A percentile compares a stretch with the other conserved stretches of the same genome.
These are phyloP conservation scores for Sipha flava DNA, from an alignment of 1,140 invertebrate species.

Conservation along the genomic window DNA sequence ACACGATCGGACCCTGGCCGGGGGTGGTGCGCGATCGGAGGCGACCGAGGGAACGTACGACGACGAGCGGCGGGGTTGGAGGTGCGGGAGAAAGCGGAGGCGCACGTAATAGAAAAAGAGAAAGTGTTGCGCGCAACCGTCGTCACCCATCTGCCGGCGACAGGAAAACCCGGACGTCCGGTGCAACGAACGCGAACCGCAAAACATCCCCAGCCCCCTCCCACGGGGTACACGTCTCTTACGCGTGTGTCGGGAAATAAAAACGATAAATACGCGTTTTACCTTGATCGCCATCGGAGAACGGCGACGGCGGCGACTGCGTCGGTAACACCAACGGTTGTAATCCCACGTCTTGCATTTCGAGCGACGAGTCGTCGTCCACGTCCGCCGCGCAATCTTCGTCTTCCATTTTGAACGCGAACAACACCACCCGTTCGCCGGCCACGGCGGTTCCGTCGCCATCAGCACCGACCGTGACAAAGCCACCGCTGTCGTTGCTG, in stretches of 20 bases:
- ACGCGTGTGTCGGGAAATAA: too few species aligned
- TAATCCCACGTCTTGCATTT: neutral
- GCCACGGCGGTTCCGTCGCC: neutral
- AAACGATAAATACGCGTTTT: neutral
- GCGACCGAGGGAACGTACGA: too few species aligned
- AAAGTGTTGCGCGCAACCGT: neutral
- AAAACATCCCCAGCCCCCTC: too few species aligned
- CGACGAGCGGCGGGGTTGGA: too few species aligned
- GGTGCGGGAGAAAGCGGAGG: too few species aligned
- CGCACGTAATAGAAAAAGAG: neutral
- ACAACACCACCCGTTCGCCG: conserved; percentile 1
- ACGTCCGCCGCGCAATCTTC: neutral
- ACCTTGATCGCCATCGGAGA: neutral
- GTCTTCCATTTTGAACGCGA: conserved; percentile 11
- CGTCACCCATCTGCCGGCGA: neutral
- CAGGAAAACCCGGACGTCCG: neutral
- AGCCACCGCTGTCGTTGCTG: neutral
- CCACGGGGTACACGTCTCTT: too few species aligned
- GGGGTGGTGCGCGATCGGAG: too few species aligned
- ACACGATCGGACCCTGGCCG: too few species aligned
- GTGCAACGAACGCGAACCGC: too few species aligned
- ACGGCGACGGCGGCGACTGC: neutral
- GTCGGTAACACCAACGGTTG: too few species aligned
- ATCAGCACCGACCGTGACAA: too few species aligned
- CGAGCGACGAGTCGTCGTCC: neutral